Base-by-base conservation (phyloP, 2,113 vertebrate genomes). In the Monopterus albus region DNA sequence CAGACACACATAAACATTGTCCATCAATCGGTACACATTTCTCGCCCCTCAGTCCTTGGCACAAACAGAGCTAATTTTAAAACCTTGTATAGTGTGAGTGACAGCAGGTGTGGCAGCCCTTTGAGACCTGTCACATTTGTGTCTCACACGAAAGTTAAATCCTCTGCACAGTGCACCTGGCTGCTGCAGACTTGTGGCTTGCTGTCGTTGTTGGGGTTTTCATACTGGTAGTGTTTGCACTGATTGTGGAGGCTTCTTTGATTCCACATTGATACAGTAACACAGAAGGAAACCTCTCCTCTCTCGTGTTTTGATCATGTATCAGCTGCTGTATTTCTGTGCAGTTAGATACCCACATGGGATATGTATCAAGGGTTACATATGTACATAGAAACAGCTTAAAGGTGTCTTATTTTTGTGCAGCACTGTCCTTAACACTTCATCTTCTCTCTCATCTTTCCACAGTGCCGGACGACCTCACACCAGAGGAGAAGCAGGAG, bases 391-490 rank as follows among this genome's bases (percentile, higher is more conserved):
- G 15, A 56, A 72, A 28, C 29, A 28, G n/a, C n/a, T n/a, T 73
- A 56, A 64, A 45, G 43, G n/a, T 43, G 56, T 12, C 42, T 64
- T 55, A 39, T 56, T 57, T 67, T 72, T 38, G 20, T 20, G n/a
- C 7, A 13, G 4, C 20, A 14, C 10, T 50, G 52, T 60, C 18
- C 67, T n/a, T 78, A 74, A 75, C n/a, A 14, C 60, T 49, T 82
- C 23, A 57, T 62, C 40, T 69, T 80, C 43, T 64, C 39, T 58
- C 5, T 75, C 43, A 8, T 78, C 7, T 78, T 28, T 63, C 56
- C 45, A 0, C 82, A 99, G 97, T 98, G 81, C 96, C 97, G 73
- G 95, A 95, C 38, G 98, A 99, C 93, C 94, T 99, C 88, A 97
- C 96, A 3, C 94, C 95, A 0, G 96, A 97, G 90, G 97, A 99